These are phyloP conservation scores for Drosophila punjabiensis DNA, from an alignment of 1,140 invertebrate genomes.

Conservation along the genomic window DNA sequence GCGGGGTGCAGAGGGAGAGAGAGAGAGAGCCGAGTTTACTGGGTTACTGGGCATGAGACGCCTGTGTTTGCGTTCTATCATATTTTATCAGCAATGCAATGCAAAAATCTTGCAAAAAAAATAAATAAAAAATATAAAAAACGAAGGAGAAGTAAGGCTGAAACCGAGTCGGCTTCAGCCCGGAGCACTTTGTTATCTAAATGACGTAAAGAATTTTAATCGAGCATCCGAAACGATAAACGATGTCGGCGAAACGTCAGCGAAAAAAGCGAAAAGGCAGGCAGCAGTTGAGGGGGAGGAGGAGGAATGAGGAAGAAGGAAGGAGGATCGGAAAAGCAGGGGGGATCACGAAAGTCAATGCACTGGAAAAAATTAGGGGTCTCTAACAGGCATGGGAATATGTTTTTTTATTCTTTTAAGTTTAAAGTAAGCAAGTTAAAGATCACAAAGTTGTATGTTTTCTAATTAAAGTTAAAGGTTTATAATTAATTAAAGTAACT, in stretches of 20 bases:
- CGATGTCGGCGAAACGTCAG: conserved; percentile 55
- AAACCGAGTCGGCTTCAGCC: conserved; percentile 9
- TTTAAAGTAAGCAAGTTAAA: not conserved
- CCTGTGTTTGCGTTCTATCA: conserved; percentile 12
- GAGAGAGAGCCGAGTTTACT: conserved; percentile 28
- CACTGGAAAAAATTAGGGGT: conserved; percentile 5
- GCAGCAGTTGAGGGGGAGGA: not conserved
- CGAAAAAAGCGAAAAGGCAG: conserved; percentile 14
- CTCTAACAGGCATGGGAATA: too few species aligned
- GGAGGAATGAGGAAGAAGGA: not conserved
- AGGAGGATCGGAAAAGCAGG: not conserved
- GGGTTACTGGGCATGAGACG: conserved; percentile 47
- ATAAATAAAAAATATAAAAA: not conserved
- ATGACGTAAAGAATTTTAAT: conserved; percentile 81
- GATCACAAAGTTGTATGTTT: not conserved
- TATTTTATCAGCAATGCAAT: conserved; percentile 50
- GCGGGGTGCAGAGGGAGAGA: not conserved
- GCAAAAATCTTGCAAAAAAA: conserved; percentile 29
- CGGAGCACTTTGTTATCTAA: conserved; percentile 56
- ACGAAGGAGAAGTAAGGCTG: not conserved
- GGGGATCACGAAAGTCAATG: conserved; percentile 1
- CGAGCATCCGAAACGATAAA: conserved; percentile 76
- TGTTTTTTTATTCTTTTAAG: not conserved
- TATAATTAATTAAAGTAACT: too few species aligned
- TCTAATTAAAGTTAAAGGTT: too few species aligned